Evolutionary conservation across 2,888 invertebrate genomes (phyloP).

Genomic region (Chymomyza amoena): DNA sequence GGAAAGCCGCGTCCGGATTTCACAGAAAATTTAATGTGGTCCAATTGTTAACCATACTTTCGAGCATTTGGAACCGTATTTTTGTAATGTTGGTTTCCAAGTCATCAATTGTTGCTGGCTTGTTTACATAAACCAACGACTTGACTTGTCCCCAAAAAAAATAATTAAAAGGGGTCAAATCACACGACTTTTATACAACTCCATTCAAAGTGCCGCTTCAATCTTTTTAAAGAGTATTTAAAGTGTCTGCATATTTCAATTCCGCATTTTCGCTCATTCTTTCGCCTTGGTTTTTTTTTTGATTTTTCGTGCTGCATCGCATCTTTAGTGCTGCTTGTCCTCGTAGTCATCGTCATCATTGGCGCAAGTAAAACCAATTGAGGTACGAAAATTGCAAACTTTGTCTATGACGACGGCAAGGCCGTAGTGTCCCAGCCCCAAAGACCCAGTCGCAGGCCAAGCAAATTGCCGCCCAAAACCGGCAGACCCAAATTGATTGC

Average conservation of each 20-base stretch:
- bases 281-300: background rate
- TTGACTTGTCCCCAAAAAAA: too few relatives aligned
- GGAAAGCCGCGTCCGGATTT: too few relatives aligned
- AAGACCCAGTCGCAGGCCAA: background rate
- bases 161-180: too few relatives aligned
- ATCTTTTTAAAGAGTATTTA: background rate
- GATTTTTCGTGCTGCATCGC: background rate
- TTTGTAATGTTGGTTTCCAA: too few relatives aligned
- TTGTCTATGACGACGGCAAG: constrained; percentile 43
- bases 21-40: too few relatives aligned
- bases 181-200: too few relatives aligned
- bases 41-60: too few relatives aligned
- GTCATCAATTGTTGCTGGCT: too few relatives aligned
- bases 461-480: background rate
- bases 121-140: too few relatives aligned
- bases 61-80: too few relatives aligned
- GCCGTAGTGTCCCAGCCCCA: constrained; percentile 13
- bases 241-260: background rate
- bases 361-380: constrained; percentile 50
- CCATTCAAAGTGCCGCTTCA: too few relatives aligned
- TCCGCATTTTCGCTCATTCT: background rate
- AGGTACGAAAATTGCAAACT: constrained; percentile 62
- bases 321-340: constrained; percentile 4
- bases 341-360: background rate
- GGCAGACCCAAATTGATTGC: constrained; percentile 5